Evolutionary conservation across 2,113 vertebrate genomes (phyloP), one percentile per base, ranked within the genome.

Genomic region (Chlorocebus sabaeus): DNA sequence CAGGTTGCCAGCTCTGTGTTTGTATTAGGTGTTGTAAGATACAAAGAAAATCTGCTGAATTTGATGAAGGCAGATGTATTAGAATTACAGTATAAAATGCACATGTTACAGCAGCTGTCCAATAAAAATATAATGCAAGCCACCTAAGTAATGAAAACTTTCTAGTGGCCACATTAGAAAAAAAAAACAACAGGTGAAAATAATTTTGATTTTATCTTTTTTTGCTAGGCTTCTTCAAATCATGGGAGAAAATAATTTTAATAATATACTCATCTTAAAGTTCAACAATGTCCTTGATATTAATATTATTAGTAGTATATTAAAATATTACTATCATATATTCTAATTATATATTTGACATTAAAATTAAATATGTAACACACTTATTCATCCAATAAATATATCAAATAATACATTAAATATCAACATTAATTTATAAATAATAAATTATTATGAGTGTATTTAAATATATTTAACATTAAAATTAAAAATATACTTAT

Each of bases 1-100:
- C 30, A 13, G 32, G 0, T 0, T 4, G 40, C 45, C 32, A 0
- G 0, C 43, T 72, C 80, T 3, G 8, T 64, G 61, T 68, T 68
- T 6, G 25, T 20, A 30, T 6, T 0, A 5, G 4, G 10, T 1
- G 5, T 25, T 0, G 2, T 18, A 43, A 50, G 85, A 48, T 1
- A 11, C 0, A 8, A 40, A 73, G 73, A 38, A 38, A 23, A 8
- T 10, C 40, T 35, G 20, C 68, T 22, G 13, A 4, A 18, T 23
- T 1, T 25, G 82, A 14, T 2, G 23, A 64, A 38, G 50, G 70
- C 3, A 1, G 30, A 61, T 40, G 12, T 48, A 48, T 76, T 14
- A 43, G 76, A 91, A 52, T 38, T 3, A 57, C 11, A 0, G 35
- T 9, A 40, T 27, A 55, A 27, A 27, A 90, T 0, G 55, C 35